These are phyloP conservation scores for Conus ventricosus DNA, from an alignment of 1,140 invertebrate species.

Conservation along the genomic window DNA sequence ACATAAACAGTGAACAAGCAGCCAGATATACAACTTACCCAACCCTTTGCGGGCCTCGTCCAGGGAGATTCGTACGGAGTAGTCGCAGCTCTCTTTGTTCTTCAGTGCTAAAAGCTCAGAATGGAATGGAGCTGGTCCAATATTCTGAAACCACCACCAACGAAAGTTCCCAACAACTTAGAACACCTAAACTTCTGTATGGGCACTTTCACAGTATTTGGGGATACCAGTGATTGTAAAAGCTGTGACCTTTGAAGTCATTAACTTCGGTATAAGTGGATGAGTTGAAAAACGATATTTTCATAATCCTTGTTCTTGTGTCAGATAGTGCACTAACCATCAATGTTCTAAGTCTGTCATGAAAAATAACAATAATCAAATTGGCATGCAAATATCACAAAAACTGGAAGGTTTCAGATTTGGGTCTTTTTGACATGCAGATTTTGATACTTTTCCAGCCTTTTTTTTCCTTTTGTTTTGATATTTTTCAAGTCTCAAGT, in stretches of 20 bases:
- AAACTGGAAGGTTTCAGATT: too few species aligned
- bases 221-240: neutral
- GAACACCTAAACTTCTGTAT: neutral
- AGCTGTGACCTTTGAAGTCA: too few species aligned
- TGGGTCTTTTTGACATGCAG: too few species aligned
- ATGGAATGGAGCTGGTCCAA: slow-evolving; percentile 87
- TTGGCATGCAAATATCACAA: too few species aligned
- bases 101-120: slow-evolving; percentile 87
- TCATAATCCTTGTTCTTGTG: too few species aligned
- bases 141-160: slow-evolving; percentile 18
- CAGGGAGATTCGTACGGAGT: slow-evolving; percentile 87
- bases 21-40: slow-evolving; percentile 74
- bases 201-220: neutral
- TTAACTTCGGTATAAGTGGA: neutral
- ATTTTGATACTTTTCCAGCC: too few species aligned
- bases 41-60: slow-evolving; percentile 88
- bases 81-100: slow-evolving; percentile 89
- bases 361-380: too few species aligned
- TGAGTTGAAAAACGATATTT: neutral
- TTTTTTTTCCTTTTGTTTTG: too few species aligned
- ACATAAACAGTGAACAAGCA: neutral
- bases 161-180: neutral
- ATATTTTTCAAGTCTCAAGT: too few species aligned
- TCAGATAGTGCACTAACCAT: too few species aligned
- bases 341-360: too few species aligned